Conservation (phyloP, 1,140 invertebrate species). For the Drosophila triauraria region DNA sequence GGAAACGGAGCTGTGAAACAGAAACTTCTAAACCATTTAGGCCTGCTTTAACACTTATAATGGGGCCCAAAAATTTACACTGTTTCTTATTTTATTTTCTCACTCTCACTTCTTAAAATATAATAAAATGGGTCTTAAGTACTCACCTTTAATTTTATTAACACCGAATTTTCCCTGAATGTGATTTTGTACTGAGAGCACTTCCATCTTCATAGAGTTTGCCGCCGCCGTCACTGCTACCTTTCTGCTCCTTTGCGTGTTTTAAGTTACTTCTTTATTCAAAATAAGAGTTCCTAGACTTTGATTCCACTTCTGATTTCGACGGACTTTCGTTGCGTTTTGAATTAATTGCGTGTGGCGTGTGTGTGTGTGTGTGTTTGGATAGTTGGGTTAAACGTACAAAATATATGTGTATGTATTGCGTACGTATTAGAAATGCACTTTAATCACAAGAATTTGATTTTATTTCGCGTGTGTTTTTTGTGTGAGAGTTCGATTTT, state of each 20-base stretch:
- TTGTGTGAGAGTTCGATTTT: constrained; percentile 42
- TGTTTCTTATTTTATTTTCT: neutral
- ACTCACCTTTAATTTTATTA: constrained; percentile 85
- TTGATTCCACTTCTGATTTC: constrained; percentile 28
- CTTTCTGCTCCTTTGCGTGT: constrained; percentile 22
- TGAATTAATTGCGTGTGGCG: constrained; percentile 19
- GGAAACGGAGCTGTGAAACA: too few relatives aligned
- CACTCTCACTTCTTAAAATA: neutral
- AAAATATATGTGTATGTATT: constrained; percentile 25
- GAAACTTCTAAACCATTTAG: too few relatives aligned
- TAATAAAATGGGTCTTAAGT: neutral
- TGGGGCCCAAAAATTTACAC: neutral
- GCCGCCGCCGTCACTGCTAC: constrained; percentile 17
- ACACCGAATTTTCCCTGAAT: constrained; percentile 85
- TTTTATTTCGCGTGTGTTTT: constrained; percentile 58
- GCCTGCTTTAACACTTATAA: neutral
- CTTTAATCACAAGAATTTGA: constrained; percentile 84
- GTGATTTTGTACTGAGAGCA: constrained; percentile 85
- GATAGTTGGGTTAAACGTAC: constrained; percentile 33
- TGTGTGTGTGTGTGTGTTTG: constrained; percentile 35
- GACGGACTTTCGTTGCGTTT: constrained; percentile 52
- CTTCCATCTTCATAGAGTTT: constrained; percentile 84
- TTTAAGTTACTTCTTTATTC: constrained; percentile 16
- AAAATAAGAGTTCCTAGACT: constrained; percentile 24
- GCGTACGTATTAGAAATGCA: constrained; percentile 81